Evolutionary conservation across 2,797 vertebrate genomes (phyloP).

Genomic region (Gymnodraco acuticeps): DNA sequence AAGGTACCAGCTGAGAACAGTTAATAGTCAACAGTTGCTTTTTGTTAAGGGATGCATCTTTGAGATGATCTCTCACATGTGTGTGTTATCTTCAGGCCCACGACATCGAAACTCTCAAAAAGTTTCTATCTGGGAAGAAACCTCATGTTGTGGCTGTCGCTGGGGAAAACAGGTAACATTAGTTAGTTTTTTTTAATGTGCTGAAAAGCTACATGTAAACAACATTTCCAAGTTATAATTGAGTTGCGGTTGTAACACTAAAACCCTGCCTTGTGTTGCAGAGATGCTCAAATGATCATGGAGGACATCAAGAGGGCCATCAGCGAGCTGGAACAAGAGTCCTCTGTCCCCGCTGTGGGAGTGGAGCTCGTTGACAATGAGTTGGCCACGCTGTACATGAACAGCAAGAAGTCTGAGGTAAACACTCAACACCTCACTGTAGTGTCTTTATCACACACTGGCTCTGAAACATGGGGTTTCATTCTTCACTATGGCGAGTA

Average conservation of each 20-base stretch:
- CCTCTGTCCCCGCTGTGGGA: slow-evolving; percentile 93
- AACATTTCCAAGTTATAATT: background rate
- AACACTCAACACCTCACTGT: background rate
- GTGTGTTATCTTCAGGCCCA: slow-evolving; percentile 73
- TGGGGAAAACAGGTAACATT: slow-evolving; percentile 93
- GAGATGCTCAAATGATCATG: slow-evolving; percentile 98
- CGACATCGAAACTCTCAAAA: slow-evolving; percentile 96
- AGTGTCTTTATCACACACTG: background rate
- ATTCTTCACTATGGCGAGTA: background rate
- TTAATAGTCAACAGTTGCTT: background rate
- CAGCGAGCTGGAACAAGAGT: slow-evolving; percentile 95
- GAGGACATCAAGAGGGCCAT: slow-evolving; percentile 97
- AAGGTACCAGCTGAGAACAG: slow-evolving; percentile 84
- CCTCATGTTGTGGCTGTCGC: slow-evolving; percentile 97
- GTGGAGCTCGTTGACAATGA: slow-evolving; percentile 98
- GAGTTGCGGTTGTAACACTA: background rate
- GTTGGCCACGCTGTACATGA: slow-evolving; percentile 97
- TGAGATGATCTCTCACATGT: slow-evolving; percentile 10
- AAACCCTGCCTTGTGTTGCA: slow-evolving; percentile 55
- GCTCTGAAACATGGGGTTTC: background rate
- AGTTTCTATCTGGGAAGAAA: slow-evolving; percentile 96
- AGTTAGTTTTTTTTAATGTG: background rate
- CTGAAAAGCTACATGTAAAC: background rate
- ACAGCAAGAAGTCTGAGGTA: slow-evolving; percentile 99
- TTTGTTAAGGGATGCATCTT: background rate